Evolutionary conservation across 1,140 invertebrate genomes (phyloP).

Genomic region (Pachypsylla venusta): DNA sequence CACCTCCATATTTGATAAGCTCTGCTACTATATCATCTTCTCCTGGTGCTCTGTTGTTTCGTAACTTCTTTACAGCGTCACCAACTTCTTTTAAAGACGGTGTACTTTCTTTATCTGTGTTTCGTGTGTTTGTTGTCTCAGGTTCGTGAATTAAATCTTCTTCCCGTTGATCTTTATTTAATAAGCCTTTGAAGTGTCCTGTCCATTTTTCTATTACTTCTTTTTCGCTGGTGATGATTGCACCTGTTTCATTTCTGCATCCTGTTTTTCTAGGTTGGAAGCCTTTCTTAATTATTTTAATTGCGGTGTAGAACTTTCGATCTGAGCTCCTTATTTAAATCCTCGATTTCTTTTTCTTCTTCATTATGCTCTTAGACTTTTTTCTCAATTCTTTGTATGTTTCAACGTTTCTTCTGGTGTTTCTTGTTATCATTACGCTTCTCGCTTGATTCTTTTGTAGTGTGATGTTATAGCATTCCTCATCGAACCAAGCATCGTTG

Average conservation of each 20-base stretch:
- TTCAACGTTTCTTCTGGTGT: slow-evolving; percentile 5
- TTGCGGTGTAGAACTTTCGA: slow-evolving; percentile 13
- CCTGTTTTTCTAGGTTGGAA: slow-evolving; percentile 10
- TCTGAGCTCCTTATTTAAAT: neutral
- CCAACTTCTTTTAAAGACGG: slow-evolving; percentile 11
- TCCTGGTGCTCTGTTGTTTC: slow-evolving; percentile 22
- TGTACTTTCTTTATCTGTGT: neutral
- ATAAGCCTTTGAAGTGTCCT: slow-evolving; percentile 13
- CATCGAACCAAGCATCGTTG: slow-evolving; percentile 9
- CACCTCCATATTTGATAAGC: slow-evolving; percentile 20
- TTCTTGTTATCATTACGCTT: slow-evolving; percentile 3
- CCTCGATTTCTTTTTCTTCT: slow-evolving; percentile 12
- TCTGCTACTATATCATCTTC: slow-evolving; percentile 22
- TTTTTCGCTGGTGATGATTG: neutral
- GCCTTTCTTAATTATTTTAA: slow-evolving; percentile 11
- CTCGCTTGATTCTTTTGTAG: slow-evolving; percentile 9
- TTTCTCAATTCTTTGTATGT: slow-evolving; percentile 10
- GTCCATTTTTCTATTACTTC: slow-evolving; percentile 11
- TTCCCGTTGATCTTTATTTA: slow-evolving; percentile 9
- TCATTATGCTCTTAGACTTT: neutral
- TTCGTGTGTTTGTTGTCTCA: neutral
- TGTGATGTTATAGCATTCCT: slow-evolving; percentile 1
- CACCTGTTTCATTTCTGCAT: neutral
- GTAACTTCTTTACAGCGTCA: slow-evolving; percentile 16
- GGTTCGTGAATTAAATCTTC: neutral